Evolutionary conservation across 2,888 invertebrate genomes (phyloP).

Genomic region (Eilema griseolum): DNA sequence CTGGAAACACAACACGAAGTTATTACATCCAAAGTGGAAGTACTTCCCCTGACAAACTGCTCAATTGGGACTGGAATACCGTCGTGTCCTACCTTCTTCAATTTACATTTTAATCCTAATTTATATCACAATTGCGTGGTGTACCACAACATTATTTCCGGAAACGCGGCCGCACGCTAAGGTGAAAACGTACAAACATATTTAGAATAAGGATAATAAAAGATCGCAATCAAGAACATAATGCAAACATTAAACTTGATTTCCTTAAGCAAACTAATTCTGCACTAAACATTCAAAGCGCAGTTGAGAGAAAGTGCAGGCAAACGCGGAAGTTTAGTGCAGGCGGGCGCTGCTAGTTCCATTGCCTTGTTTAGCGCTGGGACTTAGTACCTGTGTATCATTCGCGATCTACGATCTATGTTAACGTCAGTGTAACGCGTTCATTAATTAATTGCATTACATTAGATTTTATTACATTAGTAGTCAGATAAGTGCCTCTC

Average conservation of each 20-base stretch:
- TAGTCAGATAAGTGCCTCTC: not conserved
- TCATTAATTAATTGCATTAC: constrained; percentile 45
- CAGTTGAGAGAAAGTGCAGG: constrained; percentile 70
- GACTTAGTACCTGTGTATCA: constrained; percentile 37
- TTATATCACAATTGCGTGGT: not conserved
- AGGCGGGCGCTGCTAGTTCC: constrained; percentile 43
- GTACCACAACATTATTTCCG: too few relatives aligned
- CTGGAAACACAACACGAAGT: too few relatives aligned
- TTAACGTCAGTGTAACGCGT: constrained; percentile 40
- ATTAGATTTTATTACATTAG: constrained; percentile 10
- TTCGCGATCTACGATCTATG: constrained; percentile 45
- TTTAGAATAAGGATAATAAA: constrained; percentile 33
- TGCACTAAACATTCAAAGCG: constrained; percentile 60
- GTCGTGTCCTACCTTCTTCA: too few relatives aligned
- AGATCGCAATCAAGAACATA: constrained; percentile 54
- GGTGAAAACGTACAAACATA: constrained; percentile 19
- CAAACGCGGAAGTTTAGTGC: constrained; percentile 61
- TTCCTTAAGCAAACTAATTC: constrained; percentile 58
- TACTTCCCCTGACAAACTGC: too few relatives aligned
- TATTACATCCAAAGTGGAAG: too few relatives aligned
- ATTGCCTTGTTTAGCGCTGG: constrained; percentile 37
- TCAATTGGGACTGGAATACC: too few relatives aligned
- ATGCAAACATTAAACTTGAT: constrained; percentile 41
- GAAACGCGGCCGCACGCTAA: constrained; percentile 3
- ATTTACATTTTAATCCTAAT: not conserved